A percentile compares a stretch with the other conserved stretches of the same genome.
Conservation (phyloP, 2,888 invertebrate genomes). For the Periphyllus acericola region DNA sequence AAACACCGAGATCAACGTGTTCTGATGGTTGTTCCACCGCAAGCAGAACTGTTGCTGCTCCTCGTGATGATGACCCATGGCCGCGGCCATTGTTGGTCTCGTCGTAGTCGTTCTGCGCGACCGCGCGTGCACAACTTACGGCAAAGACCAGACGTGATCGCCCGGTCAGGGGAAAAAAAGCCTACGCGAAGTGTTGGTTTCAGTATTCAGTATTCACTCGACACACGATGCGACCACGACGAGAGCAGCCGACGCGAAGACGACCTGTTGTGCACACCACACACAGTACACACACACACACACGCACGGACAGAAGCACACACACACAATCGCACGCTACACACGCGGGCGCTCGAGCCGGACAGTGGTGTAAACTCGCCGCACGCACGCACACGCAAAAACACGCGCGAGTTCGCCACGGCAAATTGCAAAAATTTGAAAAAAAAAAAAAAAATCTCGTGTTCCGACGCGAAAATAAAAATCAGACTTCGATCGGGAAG, state of each 20-base stretch:
- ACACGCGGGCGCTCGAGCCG: background rate
- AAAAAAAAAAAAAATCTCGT: background rate
- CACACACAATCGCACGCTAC: background rate
- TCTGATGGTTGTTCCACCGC: constrained; percentile 94
- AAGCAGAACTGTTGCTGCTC: constrained; percentile 84
- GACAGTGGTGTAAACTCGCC: constrained; percentile 1
- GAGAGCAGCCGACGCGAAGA: constrained; percentile 39
- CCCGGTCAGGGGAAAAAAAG: background rate
- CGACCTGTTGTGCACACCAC: constrained; percentile 56
- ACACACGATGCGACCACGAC: constrained; percentile 15
- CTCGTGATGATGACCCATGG: constrained; percentile 52
- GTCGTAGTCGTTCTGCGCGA: background rate
- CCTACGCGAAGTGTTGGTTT: background rate
- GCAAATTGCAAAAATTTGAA: background rate
- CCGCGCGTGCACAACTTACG: background rate
- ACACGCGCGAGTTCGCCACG: constrained; percentile 15
- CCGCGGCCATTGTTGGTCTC: background rate
- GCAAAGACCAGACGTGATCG: background rate
- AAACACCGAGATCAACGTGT: constrained; percentile 89
- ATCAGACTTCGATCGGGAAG: background rate
- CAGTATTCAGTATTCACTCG: background rate
- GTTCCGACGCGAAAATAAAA: background rate
- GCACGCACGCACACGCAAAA: constrained; percentile 5
- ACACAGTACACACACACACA: background rate
- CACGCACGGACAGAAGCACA: background rate